phyloP scores from a whole-genome alignment of 2,888 invertebrate species.

The Hoplodrina ambigua region DNA sequence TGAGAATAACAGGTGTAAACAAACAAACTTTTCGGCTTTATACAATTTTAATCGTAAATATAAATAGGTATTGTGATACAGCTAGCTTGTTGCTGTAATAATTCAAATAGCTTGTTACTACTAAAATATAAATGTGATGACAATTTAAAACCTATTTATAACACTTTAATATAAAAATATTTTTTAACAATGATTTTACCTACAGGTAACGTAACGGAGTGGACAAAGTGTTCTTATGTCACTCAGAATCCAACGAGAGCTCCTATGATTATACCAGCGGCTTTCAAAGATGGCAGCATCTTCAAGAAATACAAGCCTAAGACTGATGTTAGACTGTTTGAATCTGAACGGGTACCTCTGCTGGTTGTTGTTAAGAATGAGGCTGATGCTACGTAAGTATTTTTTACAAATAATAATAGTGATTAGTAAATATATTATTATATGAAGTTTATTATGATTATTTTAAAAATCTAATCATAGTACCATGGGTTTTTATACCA shows the following conservation, averaged over 20 bases:
- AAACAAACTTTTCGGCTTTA: no score
- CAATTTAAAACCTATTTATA: background rate
- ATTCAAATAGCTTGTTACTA: background rate
- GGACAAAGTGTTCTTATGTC: slow-evolving; percentile 95
- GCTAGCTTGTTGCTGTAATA: background rate
- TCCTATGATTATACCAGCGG: slow-evolving; percentile 92
- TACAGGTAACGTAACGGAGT: slow-evolving; percentile 93
- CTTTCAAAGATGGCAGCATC: slow-evolving; percentile 89
- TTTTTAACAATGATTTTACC: background rate
- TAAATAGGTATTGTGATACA: background rate
- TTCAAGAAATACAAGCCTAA: slow-evolving; percentile 92
- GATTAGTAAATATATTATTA: no score
- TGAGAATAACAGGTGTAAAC: no score
- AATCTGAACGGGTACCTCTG: slow-evolving; percentile 74
- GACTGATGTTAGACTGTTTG: slow-evolving; percentile 90
- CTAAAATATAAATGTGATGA: background rate
- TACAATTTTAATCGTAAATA: no score
- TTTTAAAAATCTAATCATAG: no score
- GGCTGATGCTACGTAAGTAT: slow-evolving; percentile 71
- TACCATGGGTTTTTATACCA: no score
- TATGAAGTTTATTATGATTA: no score
- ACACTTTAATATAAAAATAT: background rate
- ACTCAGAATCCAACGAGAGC: slow-evolving; percentile 93
- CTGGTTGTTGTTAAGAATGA: slow-evolving; percentile 87
- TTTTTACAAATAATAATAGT: background rate